These are phyloP conservation scores for Apostichopus californicus DNA, from an alignment of 35 echinoderm and acorn worm genomes.

Conservation along the genomic window DNA sequence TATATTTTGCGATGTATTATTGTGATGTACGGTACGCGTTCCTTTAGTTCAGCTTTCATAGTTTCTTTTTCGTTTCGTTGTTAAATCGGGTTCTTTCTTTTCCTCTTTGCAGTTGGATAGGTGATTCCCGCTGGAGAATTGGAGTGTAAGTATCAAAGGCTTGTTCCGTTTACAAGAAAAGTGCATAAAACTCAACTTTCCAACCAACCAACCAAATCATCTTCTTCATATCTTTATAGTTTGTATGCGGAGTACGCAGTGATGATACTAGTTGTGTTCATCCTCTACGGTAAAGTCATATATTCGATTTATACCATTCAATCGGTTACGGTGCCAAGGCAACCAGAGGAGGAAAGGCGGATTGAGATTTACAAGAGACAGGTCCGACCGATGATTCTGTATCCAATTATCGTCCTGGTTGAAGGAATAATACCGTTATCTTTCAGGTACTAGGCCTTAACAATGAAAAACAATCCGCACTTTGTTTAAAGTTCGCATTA, in stretches of 20 bases:
- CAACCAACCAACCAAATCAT: too few relatives aligned
- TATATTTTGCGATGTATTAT: too few relatives aligned
- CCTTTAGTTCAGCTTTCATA: too few relatives aligned
- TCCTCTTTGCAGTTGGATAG: neutral
- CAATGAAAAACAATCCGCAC: too few relatives aligned
- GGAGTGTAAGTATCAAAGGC: neutral
- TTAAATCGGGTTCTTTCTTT: too few relatives aligned
- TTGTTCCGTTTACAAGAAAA: too few relatives aligned
- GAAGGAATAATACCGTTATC: neutral
- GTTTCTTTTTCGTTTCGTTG: too few relatives aligned
- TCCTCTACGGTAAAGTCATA: neutral
- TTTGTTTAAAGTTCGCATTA: too few relatives aligned
- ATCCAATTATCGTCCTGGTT: neutral
- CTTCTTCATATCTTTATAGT: neutral
- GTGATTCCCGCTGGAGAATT: neutral
- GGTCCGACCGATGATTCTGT: slow-evolving; percentile 2
- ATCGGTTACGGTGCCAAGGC: neutral
- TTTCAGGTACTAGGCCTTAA: neutral
- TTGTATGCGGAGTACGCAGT: neutral
- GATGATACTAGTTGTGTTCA: neutral
- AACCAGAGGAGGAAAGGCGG: neutral
- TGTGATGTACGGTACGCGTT: too few relatives aligned
- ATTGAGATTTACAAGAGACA: neutral
- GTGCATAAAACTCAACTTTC: too few relatives aligned
- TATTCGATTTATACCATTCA: neutral